These are phyloP conservation scores for Paedocypris micromegethes DNA, from an alignment of 2,797 vertebrate species.

Conservation along the genomic window DNA sequence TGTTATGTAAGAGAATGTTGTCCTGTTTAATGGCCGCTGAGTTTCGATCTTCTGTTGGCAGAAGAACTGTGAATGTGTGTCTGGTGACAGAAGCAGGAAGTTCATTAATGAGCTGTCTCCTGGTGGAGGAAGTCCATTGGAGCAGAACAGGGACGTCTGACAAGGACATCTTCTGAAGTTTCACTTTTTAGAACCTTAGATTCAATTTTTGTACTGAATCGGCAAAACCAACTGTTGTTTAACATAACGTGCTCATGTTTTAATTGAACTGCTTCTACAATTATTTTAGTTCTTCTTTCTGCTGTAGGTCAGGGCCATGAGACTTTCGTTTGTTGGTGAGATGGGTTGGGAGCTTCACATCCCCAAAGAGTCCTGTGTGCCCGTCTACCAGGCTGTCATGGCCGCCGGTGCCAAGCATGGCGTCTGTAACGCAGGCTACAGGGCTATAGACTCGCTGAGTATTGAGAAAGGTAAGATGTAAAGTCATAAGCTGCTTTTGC, in stretches of 20 bases:
- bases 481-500: neutral
- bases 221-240: neutral
- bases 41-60: slow-evolving; percentile 1
- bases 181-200: neutral
- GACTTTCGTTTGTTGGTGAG: slow-evolving; percentile 91
- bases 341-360: slow-evolving; percentile 96
- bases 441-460: slow-evolving; percentile 95
- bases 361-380: slow-evolving; percentile 75
- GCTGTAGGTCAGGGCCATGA: slow-evolving; percentile 85
- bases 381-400: slow-evolving; percentile 87
- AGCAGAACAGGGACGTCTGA: slow-evolving; percentile 18
- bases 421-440: slow-evolving; percentile 85
- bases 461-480: slow-evolving; percentile 81
- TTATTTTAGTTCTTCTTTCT: neutral
- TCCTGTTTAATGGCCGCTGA: neutral
- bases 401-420: slow-evolving; percentile 74
- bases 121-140: slow-evolving; percentile 11
- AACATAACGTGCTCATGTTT: neutral
- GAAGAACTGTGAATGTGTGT: neutral
- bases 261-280: neutral
- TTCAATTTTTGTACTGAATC: too few species aligned
- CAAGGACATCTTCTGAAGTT: slow-evolving; percentile 5
- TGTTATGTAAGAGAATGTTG: slow-evolving; percentile 8
- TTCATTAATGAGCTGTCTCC: slow-evolving; percentile 12
- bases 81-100: neutral